Evolutionary conservation across 2,888 invertebrate genomes (phyloP).

Genomic region (Cerceris rybyensis): DNA sequence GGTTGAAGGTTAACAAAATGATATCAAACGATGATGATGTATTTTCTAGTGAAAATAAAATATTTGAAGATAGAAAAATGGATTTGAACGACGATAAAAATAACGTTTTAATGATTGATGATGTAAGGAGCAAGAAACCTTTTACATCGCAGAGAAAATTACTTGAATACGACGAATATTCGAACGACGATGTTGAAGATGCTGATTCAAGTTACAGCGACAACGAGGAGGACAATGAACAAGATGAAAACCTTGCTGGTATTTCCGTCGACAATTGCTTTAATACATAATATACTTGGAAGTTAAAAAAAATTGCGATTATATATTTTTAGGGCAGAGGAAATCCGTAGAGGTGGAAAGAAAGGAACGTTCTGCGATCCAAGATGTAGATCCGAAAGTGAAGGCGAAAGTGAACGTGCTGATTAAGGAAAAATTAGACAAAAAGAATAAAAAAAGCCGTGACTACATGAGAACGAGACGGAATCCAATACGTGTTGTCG

Average conservation of each 20-base stretch:
- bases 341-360: not conserved
- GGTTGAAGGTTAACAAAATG: not conserved
- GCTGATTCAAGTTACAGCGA: slow-evolving; percentile 36
- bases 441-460: slow-evolving; percentile 11
- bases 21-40: not conserved
- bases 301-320: not conserved
- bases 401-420: slow-evolving; percentile 61
- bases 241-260: slow-evolving; percentile 13
- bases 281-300: not conserved
- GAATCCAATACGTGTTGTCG: slow-evolving; percentile 54
- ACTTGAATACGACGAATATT: slow-evolving; percentile 47
- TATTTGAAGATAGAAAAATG: not conserved
- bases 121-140: slow-evolving; percentile 19
- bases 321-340: not conserved
- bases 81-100: not conserved
- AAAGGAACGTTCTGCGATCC: slow-evolving; percentile 2
- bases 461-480: slow-evolving; percentile 40
- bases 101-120: not conserved
- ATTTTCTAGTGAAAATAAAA: not conserved
- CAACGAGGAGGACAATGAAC: slow-evolving; percentile 37
- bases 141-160: slow-evolving; percentile 30
- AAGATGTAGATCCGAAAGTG: slow-evolving; percentile 24
- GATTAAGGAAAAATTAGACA: slow-evolving; percentile 56
- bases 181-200: slow-evolving; percentile 48
- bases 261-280: not conserved